Base-by-base conservation (phyloP, 2,888 invertebrate species). In the Andrena chrysosceles region DNA sequence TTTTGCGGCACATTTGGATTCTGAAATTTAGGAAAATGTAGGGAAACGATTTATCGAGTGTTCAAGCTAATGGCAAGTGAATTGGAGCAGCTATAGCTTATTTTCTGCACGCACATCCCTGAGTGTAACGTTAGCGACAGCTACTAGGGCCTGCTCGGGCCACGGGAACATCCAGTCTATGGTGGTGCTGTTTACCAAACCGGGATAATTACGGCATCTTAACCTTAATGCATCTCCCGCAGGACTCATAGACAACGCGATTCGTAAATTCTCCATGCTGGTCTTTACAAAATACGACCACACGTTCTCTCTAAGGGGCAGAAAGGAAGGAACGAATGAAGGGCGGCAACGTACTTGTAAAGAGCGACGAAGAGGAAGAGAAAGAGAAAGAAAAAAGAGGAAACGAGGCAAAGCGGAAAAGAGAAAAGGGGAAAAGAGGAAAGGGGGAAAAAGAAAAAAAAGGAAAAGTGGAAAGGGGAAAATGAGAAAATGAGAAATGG, bases 151-250 rank as follows among this genome's bases (percentile, higher is more conserved):
- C 93, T 98, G 98, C 85, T 97, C 96, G 0, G 99, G 98, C 99
- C 99, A 99, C 0, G 98, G 97, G 94, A 97, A 98, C 92, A 98
- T 96, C 98, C 98, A 99, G 93, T 99, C 98, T 85, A 99, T 98
- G 54, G 97, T 97, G 0, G 98, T 97, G 92, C 98, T 98, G 92
- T 98, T 98, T 54, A 99, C 98, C 64, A 99, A 95, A 0, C 98
- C 98, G 0, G 99, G 99, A 94, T 98, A 99, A 94, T 96, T 98
- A 85, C 98, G 96, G 91, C 98, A 98, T 23, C 97, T 95, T 89
- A 96, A 97, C 66, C 98, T 96, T 20, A 99, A 94, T 5, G 96
- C 95, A 78, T 98, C 98, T 0, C 98, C 97, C 2, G 97, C 95
- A 0, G 98, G 98, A 4, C 98, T 98, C 98, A 99, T 98, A 0